Conservation (phyloP, 2,113 vertebrate genomes). For the Bubalus kerabau region DNA sequence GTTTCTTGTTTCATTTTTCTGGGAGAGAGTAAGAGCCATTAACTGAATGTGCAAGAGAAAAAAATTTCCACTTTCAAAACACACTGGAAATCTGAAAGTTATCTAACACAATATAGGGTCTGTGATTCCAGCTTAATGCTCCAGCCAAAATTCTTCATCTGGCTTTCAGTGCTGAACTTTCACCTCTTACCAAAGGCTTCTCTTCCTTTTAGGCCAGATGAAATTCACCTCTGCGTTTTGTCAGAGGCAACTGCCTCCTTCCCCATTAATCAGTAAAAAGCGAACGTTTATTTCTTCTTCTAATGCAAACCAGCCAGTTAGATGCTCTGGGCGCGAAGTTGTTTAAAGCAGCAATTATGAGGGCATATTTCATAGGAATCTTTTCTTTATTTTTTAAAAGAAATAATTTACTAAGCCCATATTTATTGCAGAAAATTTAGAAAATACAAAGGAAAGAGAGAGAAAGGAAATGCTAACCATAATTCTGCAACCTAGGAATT, state of each 20-base stretch:
- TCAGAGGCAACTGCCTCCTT: background rate
- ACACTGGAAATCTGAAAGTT: background rate
- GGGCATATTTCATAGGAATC: background rate
- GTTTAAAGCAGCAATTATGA: background rate
- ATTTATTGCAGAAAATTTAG: background rate
- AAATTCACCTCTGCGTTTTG: constrained; percentile 22
- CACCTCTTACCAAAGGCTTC: background rate
- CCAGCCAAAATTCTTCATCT: constrained; percentile 19
- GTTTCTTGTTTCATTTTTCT: background rate
- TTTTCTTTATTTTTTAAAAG: background rate
- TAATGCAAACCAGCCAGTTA: background rate
- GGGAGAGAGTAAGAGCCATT: background rate
- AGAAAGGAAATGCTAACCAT: background rate
- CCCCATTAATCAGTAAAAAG: background rate
- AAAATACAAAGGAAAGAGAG: background rate
- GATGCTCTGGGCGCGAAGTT: background rate
- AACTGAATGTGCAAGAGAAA: background rate
- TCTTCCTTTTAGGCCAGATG: background rate
- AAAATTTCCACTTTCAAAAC: background rate
- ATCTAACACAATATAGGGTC: background rate
- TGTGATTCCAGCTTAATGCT: background rate
- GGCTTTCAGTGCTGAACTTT: constrained; percentile 18
- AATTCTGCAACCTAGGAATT: background rate
- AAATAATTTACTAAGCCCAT: background rate
- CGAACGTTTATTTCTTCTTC: background rate